These are phyloP conservation scores for Hemiscyllium ocellatum DNA, from an alignment of 2,113 vertebrate species.

Conservation along the genomic window DNA sequence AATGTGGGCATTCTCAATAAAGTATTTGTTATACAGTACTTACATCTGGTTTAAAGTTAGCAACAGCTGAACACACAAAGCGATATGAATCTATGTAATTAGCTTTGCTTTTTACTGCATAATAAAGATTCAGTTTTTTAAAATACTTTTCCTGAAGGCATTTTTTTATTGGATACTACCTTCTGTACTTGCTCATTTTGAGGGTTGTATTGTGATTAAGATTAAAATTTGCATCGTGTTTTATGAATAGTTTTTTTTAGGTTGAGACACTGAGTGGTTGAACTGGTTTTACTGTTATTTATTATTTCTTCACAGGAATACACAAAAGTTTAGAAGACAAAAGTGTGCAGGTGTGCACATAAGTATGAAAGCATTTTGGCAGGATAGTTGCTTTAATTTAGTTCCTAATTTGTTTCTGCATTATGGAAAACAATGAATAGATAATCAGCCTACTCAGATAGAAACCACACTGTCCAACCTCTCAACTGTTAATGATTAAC, in stretches of 20 bases:
- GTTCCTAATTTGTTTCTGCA: not conserved
- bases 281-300: not conserved
- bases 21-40: not conserved
- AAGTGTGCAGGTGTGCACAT: not conserved
- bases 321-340: not conserved
- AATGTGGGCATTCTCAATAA: not conserved
- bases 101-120: not conserved
- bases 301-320: not conserved
- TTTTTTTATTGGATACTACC: not conserved
- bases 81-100: not conserved
- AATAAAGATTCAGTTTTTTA: not conserved
- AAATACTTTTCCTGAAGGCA: not conserved
- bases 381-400: not conserved
- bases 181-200: not conserved
- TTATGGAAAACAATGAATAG: not conserved
- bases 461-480: not conserved
- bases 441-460: not conserved
- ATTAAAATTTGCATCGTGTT: not conserved
- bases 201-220: not conserved
- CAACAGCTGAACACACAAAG: slow-evolving; percentile 31
- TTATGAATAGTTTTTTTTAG: not conserved
- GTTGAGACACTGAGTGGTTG: not conserved
- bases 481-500: not conserved
- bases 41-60: slow-evolving; percentile 15
- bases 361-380: not conserved